These are phyloP conservation scores for Megalopta genalis DNA, from an alignment of 1,140 invertebrate species.

Conservation along the genomic window DNA sequence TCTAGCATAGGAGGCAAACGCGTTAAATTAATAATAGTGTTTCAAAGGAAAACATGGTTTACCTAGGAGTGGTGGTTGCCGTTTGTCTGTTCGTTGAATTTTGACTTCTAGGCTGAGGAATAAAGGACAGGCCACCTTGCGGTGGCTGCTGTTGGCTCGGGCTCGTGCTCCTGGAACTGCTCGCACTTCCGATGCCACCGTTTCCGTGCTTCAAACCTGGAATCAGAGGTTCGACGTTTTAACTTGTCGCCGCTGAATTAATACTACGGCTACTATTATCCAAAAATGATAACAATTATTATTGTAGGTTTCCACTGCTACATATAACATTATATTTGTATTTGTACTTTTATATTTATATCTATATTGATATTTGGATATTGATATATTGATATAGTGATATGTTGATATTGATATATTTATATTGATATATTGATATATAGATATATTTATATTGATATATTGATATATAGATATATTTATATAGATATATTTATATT, in stretches of 20 bases:
- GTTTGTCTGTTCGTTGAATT: constrained; percentile 69
- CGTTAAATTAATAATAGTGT: not conserved
- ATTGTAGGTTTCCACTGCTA: too few relatives aligned
- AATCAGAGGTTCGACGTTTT: constrained; percentile 38
- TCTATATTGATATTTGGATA: too few relatives aligned
- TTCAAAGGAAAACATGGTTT: constrained; percentile 5
- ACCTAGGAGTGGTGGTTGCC: constrained; percentile 71
- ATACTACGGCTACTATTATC: too few relatives aligned
- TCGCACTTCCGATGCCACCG: constrained; percentile 75
- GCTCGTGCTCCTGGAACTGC: constrained; percentile 77
- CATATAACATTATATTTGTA: too few relatives aligned
- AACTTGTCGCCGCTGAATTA: not conserved
- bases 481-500: too few relatives aligned
- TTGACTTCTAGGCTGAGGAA: constrained; percentile 75
- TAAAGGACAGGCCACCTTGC: constrained; percentile 73
- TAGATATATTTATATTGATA: too few relatives aligned
- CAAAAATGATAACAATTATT: too few relatives aligned
- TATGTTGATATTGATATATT: too few relatives aligned
- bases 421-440: too few relatives aligned
- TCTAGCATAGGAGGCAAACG: not conserved
- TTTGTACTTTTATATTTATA: too few relatives aligned
- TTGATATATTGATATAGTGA: too few relatives aligned
- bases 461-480: too few relatives aligned
- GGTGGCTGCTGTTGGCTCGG: constrained; percentile 75
- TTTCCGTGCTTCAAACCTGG: constrained; percentile 74